Conservation (phyloP, 2,113 vertebrate genomes). For the Menura novaehollandiae region DNA sequence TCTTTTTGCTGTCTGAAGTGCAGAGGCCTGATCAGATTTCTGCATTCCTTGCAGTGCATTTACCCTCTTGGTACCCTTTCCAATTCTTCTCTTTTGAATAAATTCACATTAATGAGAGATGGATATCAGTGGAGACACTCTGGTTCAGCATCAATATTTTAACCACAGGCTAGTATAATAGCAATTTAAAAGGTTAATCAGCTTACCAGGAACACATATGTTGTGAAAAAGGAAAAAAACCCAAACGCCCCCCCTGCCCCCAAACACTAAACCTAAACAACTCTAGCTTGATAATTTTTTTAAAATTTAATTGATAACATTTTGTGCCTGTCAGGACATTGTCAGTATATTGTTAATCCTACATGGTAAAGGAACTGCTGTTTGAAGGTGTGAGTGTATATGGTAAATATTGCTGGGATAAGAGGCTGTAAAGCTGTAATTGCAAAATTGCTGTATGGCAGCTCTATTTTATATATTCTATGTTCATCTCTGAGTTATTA, state of each 20-base stretch:
- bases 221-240: not conserved
- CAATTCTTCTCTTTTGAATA: not conserved
- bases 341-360: not conserved
- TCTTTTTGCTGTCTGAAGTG: not conserved
- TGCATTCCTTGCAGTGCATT: not conserved
- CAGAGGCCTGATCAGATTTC: not conserved
- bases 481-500: not conserved
- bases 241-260: rapidly evolving
- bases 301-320: not conserved
- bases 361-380: not conserved
- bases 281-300: not conserved
- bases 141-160: not conserved
- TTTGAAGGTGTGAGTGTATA: not conserved
- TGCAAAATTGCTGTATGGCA: not conserved
- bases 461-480: not conserved
- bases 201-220: not conserved
- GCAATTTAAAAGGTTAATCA: not conserved
- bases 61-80: not conserved
- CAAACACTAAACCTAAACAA: not conserved
- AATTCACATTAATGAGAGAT: not conserved
- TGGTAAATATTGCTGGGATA: not conserved
- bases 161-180: not conserved
- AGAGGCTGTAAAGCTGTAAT: not conserved
- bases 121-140: not conserved
- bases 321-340: not conserved